Percentiles rank a stretch among this genome's conserved stretches.
Conservation (phyloP, 2,113 vertebrate species). For the Tinamus guttatus region DNA sequence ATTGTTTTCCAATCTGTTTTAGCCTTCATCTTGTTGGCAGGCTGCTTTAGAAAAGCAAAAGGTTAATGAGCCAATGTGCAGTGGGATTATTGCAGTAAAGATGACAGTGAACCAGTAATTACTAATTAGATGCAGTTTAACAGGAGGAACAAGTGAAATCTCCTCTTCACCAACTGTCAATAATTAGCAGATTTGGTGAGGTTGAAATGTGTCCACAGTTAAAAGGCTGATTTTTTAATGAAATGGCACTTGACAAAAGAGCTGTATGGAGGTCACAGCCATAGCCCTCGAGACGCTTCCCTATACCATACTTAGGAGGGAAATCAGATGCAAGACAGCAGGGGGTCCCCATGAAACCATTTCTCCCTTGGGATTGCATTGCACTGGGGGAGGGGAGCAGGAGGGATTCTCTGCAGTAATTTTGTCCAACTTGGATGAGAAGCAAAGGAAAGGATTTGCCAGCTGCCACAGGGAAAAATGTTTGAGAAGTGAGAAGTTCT, state of each 20-base stretch:
- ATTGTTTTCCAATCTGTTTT: constrained; percentile 85
- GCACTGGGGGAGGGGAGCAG: constrained; percentile 11
- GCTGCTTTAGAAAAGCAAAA: constrained; percentile 83
- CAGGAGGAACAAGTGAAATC: constrained; percentile 89
- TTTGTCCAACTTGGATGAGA: constrained; percentile 68
- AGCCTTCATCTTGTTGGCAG: constrained; percentile 85
- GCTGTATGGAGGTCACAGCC: constrained; percentile 55
- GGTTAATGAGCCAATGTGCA: constrained; percentile 87
- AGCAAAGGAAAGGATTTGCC: constrained; percentile 49
- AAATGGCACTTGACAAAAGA: constrained; percentile 62
- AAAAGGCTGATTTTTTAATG: constrained; percentile 80
- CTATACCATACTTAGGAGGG: constrained; percentile 48
- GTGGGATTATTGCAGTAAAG: constrained; percentile 79
- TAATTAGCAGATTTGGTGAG: constrained; percentile 88
- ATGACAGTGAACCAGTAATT: constrained; percentile 84
- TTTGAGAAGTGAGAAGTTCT: constrained; percentile 51
- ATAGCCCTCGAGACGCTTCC: constrained; percentile 37
- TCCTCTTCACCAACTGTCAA: constrained; percentile 91
- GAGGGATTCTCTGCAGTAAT: constrained; percentile 67
- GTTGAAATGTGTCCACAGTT: constrained; percentile 86
- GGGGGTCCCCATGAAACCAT: constrained; percentile 68
- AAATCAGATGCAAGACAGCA: constrained; percentile 68
- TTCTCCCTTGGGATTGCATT: constrained; percentile 59
- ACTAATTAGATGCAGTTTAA: constrained; percentile 90
- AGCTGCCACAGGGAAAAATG: constrained; percentile 57